A percentile compares a stretch with the other conserved stretches of the same genome.
phyloP scores from a whole-genome alignment of 2,797 vertebrate genomes.

The Delichon dasypus region DNA sequence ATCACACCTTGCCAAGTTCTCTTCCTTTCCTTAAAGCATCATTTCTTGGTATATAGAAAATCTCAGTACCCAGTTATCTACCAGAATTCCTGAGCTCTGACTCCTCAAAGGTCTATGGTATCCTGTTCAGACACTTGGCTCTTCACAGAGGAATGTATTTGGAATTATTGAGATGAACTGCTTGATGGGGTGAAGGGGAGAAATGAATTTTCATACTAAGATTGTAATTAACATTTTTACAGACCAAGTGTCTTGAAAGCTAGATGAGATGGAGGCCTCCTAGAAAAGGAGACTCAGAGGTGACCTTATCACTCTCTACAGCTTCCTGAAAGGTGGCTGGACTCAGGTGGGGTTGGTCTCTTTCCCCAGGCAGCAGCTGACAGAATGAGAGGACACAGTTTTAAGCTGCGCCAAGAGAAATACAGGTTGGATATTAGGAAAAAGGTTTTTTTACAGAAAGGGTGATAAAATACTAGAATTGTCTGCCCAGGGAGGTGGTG shows the following conservation, averaged over 20 bases:
- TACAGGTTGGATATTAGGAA: too few relatives aligned
- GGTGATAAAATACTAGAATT: neutral
- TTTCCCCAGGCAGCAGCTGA: neutral
- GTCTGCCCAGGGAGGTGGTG: neutral
- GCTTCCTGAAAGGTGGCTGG: neutral
- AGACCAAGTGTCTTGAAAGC: slow-evolving; percentile 34
- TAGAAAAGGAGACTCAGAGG: slow-evolving; percentile 9
- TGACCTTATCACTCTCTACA: neutral
- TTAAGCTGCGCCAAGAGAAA: neutral
- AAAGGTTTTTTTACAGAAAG: neutral
- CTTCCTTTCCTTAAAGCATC: neutral
- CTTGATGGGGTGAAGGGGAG: slow-evolving; percentile 17
- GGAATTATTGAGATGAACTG: slow-evolving; percentile 53
- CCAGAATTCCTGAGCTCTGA: slow-evolving; percentile 59
- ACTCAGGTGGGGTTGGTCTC: neutral
- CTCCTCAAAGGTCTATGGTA: slow-evolving; percentile 46
- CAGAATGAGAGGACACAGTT: neutral
- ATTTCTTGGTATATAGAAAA: slow-evolving; percentile 50
- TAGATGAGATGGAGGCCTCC: slow-evolving; percentile 25
- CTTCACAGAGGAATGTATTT: slow-evolving; percentile 25
- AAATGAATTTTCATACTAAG: slow-evolving; percentile 53
- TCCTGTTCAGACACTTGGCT: slow-evolving; percentile 44
- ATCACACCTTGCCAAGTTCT: slow-evolving; percentile 22
- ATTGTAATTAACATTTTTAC: slow-evolving; percentile 54
- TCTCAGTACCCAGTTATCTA: slow-evolving; percentile 29